Evolutionary conservation across 2,113 vertebrate genomes (phyloP).

Genomic region (Erinaceus europaeus): DNA sequence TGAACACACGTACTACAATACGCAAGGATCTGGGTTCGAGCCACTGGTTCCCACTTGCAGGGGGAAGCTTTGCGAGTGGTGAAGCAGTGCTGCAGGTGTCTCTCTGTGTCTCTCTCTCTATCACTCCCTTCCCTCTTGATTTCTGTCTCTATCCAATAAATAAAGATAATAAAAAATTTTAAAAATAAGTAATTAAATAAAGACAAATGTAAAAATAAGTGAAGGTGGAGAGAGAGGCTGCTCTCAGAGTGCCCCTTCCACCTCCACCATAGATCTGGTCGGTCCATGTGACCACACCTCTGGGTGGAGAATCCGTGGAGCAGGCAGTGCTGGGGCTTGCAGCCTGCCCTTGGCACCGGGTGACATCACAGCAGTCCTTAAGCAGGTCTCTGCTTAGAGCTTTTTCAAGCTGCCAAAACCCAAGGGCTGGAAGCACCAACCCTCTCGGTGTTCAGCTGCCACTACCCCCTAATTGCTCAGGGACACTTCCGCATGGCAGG

Average conservation of each 20-base stretch:
- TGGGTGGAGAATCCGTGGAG: neutral
- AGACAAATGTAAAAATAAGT: too few relatives aligned
- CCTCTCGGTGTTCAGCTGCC: constrained; percentile 36
- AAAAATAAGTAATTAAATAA: too few relatives aligned
- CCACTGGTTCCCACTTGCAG: too few relatives aligned
- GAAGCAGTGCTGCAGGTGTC: too few relatives aligned
- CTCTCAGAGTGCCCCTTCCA: neutral
- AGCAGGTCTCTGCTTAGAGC: neutral
- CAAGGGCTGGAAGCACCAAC: neutral
- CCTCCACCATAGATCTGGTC: neutral
- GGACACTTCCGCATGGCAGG: neutral
- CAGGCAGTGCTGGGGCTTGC: neutral
- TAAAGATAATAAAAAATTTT: too few relatives aligned
- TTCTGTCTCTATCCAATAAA: too few relatives aligned
- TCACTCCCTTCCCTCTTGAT: too few relatives aligned
- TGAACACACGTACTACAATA: too few relatives aligned
- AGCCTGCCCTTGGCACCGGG: neutral
- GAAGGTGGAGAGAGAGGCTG: too few relatives aligned
- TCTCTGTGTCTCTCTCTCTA: too few relatives aligned
- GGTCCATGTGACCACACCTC: neutral
- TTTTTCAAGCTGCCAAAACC: neutral
- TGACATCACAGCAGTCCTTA: constrained; percentile 5
- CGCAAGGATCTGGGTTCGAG: too few relatives aligned
- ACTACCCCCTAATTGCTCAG: neutral
- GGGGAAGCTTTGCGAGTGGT: too few relatives aligned